Evolutionary conservation across 37 sponge, comb jelly and placozoan species (phyloP), one percentile per base, ranked within the genome.

Genomic region (Dysidea cf. avara): DNA sequence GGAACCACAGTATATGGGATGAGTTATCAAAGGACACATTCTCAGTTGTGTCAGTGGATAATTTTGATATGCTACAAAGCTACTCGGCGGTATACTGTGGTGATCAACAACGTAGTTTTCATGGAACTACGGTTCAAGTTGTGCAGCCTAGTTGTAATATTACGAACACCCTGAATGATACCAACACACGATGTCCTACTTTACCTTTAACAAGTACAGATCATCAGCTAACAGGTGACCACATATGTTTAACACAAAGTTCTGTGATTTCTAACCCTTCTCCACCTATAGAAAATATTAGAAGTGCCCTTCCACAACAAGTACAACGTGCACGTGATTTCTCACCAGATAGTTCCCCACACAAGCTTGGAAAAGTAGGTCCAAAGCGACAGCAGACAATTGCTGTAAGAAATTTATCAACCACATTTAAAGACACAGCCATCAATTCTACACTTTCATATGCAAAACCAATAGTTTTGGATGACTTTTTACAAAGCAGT

Each of bases 71-170:
- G n/a, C n/a, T n/a, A n/a, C n/a, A n/a, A n/a, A n/a, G n/a, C n/a
- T n/a, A n/a, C 53, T n/a, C 33, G 57, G 25, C 17, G 72, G n/a
- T n/a, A n/a, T n/a, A 33, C 55, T 71, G 39, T 35, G n/a, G n/a
- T n/a, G n/a, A n/a, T n/a, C n/a, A n/a, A n/a, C n/a, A n/a, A n/a
- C n/a, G n/a, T n/a, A n/a, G 73, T 12, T 72, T 37, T 57, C 73
- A 72, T 72, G 73, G 73, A 4, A 72, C 73, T 30, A 56, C 73
- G 13, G 47, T 57, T 5, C 73, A 72, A 57, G 7, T 56, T 56
- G 59, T 57, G 5, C 57, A 72, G 18, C 73, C 73, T 7, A 11
- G 12, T 17, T 53, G n/a, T n/a, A n/a, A n/a, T n/a, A n/a, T n/a
- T n/a, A n/a, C n/a, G n/a, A n/a, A 14, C 52, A 18, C 52, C 52